These are phyloP conservation scores for Cybosia mesomella DNA, from an alignment of 2,888 invertebrate species.

Conservation along the genomic window DNA sequence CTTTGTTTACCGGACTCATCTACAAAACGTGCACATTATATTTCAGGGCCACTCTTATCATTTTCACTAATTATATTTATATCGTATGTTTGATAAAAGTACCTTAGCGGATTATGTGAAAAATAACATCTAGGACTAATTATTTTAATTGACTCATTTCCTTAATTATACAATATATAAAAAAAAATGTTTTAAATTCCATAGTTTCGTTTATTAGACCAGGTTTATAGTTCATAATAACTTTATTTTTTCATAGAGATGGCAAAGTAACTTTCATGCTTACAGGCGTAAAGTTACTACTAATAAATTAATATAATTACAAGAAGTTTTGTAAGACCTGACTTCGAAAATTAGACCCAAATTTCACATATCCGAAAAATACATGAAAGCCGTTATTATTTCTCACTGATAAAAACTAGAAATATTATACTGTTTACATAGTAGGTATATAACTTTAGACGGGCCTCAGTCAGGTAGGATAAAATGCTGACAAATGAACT, in stretches of 20 bases:
- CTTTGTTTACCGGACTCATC: conserved; percentile 79
- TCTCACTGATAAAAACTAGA: neutral
- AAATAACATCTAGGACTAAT: neutral
- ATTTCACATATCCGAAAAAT: neutral
- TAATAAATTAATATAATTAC: neutral
- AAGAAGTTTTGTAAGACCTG: neutral
- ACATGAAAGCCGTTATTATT: neutral
- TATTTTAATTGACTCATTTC: conserved; percentile 1
- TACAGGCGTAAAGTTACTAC: neutral
- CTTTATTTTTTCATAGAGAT: neutral
- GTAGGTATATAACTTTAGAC: too few species aligned
- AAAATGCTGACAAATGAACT: conserved; percentile 1
- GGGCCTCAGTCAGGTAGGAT: neutral
- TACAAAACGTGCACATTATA: conserved; percentile 54
- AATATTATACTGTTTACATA: too few species aligned
- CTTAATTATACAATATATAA: neutral
- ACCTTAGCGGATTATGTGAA: neutral
- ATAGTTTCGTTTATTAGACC: neutral
- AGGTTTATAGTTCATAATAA: neutral
- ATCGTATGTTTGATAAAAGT: neutral
- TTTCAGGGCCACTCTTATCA: conserved; percentile 15
- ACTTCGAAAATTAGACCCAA: neutral
- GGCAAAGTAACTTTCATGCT: neutral
- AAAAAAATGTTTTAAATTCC: neutral
- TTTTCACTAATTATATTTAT: conserved; percentile 16